Evolutionary conservation across 1,140 invertebrate species (phyloP).

Genomic region (Gyrodactylus bullatarudis): DNA sequence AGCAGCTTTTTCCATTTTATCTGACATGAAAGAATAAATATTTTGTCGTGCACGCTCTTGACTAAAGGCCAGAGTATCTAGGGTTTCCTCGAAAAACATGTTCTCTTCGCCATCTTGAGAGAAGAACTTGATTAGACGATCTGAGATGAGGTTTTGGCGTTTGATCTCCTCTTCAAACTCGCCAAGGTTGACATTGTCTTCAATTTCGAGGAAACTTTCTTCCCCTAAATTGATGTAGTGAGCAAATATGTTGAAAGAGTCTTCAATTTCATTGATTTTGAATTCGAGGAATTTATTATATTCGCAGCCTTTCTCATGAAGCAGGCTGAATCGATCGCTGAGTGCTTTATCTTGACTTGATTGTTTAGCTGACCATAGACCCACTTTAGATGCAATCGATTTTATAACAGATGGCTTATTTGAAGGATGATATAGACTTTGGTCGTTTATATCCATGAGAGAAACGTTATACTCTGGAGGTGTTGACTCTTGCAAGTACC

Average conservation of each 20-base stretch:
- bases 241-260: not conserved
- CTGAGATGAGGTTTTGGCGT: too few species aligned
- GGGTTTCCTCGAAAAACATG: not conserved
- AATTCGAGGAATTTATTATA: too few species aligned
- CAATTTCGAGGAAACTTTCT: too few species aligned
- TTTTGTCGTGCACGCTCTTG: not conserved
- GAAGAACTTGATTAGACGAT: not conserved
- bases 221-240: not conserved
- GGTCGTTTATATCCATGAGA: not conserved
- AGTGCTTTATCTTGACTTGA: too few species aligned
- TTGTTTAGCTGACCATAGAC: too few species aligned
- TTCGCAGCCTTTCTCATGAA: too few species aligned
- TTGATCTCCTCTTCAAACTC: too few species aligned
- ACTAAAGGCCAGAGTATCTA: not conserved
- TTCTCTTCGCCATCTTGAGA: not conserved
- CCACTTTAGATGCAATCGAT: too few species aligned
- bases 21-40: not conserved
- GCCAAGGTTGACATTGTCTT: too few species aligned
- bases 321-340: too few species aligned
- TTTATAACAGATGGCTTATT: not conserved
- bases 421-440: not conserved
- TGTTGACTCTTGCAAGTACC: not conserved
- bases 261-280: not conserved
- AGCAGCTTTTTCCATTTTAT: not conserved
- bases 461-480: not conserved